Percentiles rank a stretch among this genome's conserved stretches.
phyloP scores from a whole-genome alignment of 2,113 vertebrate genomes.

The Paedocypris sp. region DNA sequence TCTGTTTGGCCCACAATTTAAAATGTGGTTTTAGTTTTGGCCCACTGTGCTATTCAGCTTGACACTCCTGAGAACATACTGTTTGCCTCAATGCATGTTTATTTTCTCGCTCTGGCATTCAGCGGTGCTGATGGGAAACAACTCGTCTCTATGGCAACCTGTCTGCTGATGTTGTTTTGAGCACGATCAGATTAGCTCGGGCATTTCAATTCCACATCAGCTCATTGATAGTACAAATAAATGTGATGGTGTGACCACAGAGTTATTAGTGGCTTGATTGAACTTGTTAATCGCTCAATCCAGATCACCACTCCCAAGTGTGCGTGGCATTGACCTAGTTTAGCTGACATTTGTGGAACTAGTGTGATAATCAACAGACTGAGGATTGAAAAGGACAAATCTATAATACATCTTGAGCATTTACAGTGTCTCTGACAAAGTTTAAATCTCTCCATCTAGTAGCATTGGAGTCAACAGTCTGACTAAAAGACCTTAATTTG shows the following conservation, averaged over 20 bases:
- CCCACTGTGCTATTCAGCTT: too few relatives aligned
- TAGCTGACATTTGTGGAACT: neutral
- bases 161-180: slow-evolving; percentile 22
- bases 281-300: neutral
- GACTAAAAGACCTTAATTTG: too few relatives aligned
- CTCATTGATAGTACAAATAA: neutral
- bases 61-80: too few relatives aligned
- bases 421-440: too few relatives aligned
- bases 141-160: slow-evolving; percentile 36
- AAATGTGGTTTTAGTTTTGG: too few relatives aligned
- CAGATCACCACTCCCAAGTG: neutral
- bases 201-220: neutral
- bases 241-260: neutral
- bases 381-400: neutral
- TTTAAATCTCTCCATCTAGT: too few relatives aligned
- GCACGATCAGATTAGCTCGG: slow-evolving; percentile 14
- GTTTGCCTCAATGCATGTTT: slow-evolving; percentile 5
- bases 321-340: neutral
- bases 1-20: too few relatives aligned
- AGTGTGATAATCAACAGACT: slow-evolving; percentile 2
- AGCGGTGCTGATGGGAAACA: slow-evolving; percentile 23
- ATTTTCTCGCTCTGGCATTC: slow-evolving; percentile 22
- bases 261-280: neutral
- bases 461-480: too few relatives aligned
- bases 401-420: neutral